Evolutionary conservation across 2,888 invertebrate species (phyloP).

Genomic region (Bellardia pandia): DNA sequence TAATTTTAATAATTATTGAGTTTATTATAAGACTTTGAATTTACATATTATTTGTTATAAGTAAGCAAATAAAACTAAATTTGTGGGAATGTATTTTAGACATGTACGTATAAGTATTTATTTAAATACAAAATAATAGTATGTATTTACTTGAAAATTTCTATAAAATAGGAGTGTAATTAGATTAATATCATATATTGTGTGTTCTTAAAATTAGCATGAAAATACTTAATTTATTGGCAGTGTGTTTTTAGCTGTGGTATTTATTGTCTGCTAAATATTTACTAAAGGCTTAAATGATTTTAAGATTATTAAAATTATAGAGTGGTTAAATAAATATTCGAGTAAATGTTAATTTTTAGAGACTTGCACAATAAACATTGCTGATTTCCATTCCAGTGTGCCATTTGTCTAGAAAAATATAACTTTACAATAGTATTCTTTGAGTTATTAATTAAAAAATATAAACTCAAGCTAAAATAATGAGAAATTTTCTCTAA

Average conservation of each 20-base stretch:
- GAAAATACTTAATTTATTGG: conserved; percentile 19
- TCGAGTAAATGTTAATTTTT: too few species aligned
- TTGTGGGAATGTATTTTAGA: neutral
- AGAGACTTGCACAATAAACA: too few species aligned
- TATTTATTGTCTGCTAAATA: conserved; percentile 13
- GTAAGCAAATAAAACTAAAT: neutral
- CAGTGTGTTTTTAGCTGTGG: neutral
- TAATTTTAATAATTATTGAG: conserved; percentile 19
- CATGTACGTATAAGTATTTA: neutral
- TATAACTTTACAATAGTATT: too few species aligned
- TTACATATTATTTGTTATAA: conserved; percentile 1
- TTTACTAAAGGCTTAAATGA: neutral
- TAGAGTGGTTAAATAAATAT: neutral
- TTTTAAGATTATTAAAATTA: conserved; percentile 15
- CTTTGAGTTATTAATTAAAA: too few species aligned
- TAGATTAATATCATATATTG: neutral
- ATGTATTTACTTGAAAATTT: conserved; percentile 9
- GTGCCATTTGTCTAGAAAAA: too few species aligned
- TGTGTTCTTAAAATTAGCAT: neutral
- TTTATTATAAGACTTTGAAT: conserved; percentile 6
- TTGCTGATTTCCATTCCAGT: too few species aligned
- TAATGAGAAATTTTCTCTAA: too few species aligned
- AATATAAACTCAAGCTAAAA: too few species aligned
- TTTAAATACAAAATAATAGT: conserved; percentile 1
- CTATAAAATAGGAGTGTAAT: neutral